Percentiles rank a stretch among this genome's conserved stretches.
Conservation (phyloP, 2,888 invertebrate genomes). For the Orthosia gracilis region DNA sequence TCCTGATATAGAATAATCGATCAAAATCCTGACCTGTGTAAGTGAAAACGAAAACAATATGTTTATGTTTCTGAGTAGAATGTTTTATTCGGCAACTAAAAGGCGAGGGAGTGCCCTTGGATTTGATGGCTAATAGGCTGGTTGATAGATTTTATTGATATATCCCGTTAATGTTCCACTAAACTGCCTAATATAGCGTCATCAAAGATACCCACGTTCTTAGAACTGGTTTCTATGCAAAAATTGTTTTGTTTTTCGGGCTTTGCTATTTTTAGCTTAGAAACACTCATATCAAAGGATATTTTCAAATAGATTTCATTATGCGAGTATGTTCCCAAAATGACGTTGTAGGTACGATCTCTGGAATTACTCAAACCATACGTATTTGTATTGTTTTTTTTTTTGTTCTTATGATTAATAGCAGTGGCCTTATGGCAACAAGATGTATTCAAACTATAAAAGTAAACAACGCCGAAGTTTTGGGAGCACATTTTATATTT, state of each 20-base stretch:
- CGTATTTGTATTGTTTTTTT: neutral
- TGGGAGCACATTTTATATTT: constrained; percentile 17
- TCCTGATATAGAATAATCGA: neutral
- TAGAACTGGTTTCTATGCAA: neutral
- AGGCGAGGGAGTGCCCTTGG: constrained; percentile 22
- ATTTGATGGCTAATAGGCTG: constrained; percentile 16
- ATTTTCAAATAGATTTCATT: neutral
- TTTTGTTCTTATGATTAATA: constrained; percentile 9
- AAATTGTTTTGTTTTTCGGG: neutral
- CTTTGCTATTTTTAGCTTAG: neutral
- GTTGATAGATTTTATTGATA: constrained; percentile 43
- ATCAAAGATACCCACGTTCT: neutral
- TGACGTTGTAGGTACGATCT: too few species aligned
- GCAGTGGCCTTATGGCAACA: constrained; percentile 24
- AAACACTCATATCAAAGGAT: neutral
- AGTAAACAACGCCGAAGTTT: constrained; percentile 31
- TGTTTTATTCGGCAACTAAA: constrained; percentile 20
- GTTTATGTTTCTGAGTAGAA: neutral
- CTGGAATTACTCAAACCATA: too few species aligned
- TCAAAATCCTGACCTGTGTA: neutral
- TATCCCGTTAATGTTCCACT: constrained; percentile 21
- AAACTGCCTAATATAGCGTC: constrained; percentile 32
- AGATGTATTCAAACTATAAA: constrained; percentile 37
- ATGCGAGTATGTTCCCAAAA: too few species aligned
- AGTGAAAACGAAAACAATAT: neutral